phyloP scores from a whole-genome alignment of 2,888 invertebrate species.

The Parnassius glacialis region DNA sequence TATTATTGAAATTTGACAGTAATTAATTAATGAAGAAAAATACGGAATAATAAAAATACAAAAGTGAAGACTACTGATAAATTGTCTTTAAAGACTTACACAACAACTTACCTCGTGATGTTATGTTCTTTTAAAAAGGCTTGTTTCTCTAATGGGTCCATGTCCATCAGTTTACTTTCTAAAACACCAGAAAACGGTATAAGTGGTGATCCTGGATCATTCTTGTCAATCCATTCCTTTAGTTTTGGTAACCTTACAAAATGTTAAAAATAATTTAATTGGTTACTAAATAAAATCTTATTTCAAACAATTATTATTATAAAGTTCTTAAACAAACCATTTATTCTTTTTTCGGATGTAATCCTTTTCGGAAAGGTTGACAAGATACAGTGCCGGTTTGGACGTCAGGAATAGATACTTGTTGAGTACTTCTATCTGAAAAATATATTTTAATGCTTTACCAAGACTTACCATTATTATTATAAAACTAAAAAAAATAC shows the following conservation, averaged over 20 bases:
- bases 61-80: too few species aligned
- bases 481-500: not conserved
- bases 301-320: too few species aligned
- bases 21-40: too few species aligned
- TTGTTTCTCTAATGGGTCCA: constrained; percentile 88
- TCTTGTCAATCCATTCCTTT: constrained; percentile 98
- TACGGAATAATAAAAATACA: too few species aligned
- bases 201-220: constrained; percentile 95
- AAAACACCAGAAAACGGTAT: constrained; percentile 98
- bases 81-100: too few species aligned
- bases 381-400: constrained; percentile 97
- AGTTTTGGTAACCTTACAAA: constrained; percentile 91
- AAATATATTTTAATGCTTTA: not conserved
- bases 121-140: constrained; percentile 91
- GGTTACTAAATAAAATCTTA: too few species aligned
- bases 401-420: constrained; percentile 98
- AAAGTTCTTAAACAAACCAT: constrained; percentile 83
- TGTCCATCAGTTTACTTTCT: constrained; percentile 92
- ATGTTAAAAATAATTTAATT: constrained; percentile 1
- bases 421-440: constrained; percentile 97
- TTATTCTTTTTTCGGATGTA: constrained; percentile 99
- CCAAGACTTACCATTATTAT: not conserved
- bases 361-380: constrained; percentile 98
- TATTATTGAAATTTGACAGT: too few species aligned
- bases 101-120: constrained; percentile 84